Evolutionary conservation across 2,888 invertebrate genomes (phyloP), one percentile per base, ranked within the genome.

Genomic region (Drosophila heteroneura): DNA sequence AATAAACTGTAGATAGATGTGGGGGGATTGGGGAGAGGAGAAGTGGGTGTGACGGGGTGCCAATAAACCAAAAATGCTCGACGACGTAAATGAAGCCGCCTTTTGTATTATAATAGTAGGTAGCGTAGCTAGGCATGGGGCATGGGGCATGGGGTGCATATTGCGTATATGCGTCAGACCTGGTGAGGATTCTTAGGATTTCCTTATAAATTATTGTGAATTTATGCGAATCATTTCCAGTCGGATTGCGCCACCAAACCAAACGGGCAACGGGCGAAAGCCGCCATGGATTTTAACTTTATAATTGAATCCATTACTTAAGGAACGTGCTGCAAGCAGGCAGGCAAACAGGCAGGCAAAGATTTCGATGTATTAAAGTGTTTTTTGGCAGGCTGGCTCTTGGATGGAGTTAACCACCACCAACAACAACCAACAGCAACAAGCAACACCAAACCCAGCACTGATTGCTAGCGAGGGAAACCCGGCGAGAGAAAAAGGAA

Each of bases 161-260:
- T 64, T 60, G 47, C 30, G 58, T 56, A 28, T 67, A 44, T 74
- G 76, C 59, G 65, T 70, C 19, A 63, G 75, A 61, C 56, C 67
- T 65, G 73, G 52, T 30, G 41, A 39, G 57, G 68, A 66, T 84
- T 74, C 87, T 86, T 79, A 83, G 91, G 89, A 87, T 87, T 90
- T 87, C 82, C 82, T 85, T 90, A 89, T 91, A 89, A 89, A 90
- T 90, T 90, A 89, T 82, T 89, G 90, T 80, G 91, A 90, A 91
- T 90, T 90, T 91, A 88, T 88, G 88, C 88, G 88, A 90, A 91
- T 88, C 88, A 88, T 79, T 88, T 90, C 91, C 87, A 87, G 79
- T 90, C 74, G 88, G 89, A 87, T 88, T 86, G 88, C 76, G 70
- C 47, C 30, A 67, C 14, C 28, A 57, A 30, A 71, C 65, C 66